Evolutionary conservation across 2,888 invertebrate species (phyloP).

Genomic region (Standfussiana lucernea): DNA sequence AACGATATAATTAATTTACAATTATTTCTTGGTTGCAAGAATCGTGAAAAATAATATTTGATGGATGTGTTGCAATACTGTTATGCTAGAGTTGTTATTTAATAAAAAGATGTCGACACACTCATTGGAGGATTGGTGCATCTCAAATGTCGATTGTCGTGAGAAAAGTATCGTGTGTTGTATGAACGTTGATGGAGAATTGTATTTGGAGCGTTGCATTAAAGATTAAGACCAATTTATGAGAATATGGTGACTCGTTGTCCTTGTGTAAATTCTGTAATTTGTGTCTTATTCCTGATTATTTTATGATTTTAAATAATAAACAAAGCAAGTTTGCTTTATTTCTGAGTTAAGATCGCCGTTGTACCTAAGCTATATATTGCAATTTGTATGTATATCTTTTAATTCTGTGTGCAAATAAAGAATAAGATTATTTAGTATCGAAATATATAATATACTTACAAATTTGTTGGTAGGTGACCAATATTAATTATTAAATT

Average conservation of each 20-base stretch:
- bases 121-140: background rate
- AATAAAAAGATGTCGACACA: conserved; percentile 8
- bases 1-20: conserved; percentile 41
- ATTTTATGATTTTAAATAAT: too few species aligned
- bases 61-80: conserved; percentile 32
- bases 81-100: conserved; percentile 14
- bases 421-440: too few species aligned
- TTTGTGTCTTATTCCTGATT: background rate
- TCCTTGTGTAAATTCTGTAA: background rate
- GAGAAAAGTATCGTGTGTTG: background rate
- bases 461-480: background rate
- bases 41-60: conserved; percentile 19
- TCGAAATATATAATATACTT: background rate
- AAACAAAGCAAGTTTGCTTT: background rate
- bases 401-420: too few species aligned
- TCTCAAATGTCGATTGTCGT: background rate
- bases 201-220: background rate
- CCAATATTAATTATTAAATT: background rate
- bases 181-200: background rate
- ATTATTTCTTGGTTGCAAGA: conserved; percentile 39
- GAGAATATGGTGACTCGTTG: background rate
- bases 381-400: too few species aligned
- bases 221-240: background rate
- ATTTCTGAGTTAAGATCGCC: too few species aligned
- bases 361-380: too few species aligned